Percentiles rank a stretch among this genome's conserved stretches.
Conservation (phyloP, 2,113 vertebrate genomes). For the Alectura lathami region DNA sequence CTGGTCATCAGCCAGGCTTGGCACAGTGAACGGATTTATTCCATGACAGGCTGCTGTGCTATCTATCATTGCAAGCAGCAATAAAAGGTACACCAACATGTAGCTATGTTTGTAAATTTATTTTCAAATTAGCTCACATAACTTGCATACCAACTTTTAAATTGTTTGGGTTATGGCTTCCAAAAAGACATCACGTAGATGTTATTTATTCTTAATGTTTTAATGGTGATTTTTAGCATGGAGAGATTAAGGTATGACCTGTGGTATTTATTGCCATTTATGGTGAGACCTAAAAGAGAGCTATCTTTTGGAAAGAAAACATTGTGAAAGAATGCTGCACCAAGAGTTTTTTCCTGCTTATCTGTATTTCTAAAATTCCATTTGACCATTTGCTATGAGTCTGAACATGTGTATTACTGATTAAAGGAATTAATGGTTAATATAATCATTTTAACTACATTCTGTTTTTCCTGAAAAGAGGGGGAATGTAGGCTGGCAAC, state of each 20-base stretch:
- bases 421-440: background rate
- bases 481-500: background rate
- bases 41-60: background rate
- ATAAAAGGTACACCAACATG: background rate
- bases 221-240: background rate
- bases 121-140: background rate
- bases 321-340: background rate
- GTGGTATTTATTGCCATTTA: conserved; percentile 9
- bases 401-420: background rate
- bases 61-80: background rate
- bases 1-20: background rate
- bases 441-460: background rate
- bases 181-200: background rate
- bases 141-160: background rate
- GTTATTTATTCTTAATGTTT: background rate
- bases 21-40: background rate
- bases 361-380: background rate
- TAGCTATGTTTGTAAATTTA: background rate
- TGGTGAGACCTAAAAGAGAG: background rate
- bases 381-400: background rate
- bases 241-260: background rate
- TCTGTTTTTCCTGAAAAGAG: background rate
- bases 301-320: background rate
- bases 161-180: background rate
- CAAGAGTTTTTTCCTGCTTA: background rate